These are phyloP conservation scores for Arctocebus calabarensis DNA, from an alignment of 2,797 vertebrate genomes.

Conservation along the genomic window DNA sequence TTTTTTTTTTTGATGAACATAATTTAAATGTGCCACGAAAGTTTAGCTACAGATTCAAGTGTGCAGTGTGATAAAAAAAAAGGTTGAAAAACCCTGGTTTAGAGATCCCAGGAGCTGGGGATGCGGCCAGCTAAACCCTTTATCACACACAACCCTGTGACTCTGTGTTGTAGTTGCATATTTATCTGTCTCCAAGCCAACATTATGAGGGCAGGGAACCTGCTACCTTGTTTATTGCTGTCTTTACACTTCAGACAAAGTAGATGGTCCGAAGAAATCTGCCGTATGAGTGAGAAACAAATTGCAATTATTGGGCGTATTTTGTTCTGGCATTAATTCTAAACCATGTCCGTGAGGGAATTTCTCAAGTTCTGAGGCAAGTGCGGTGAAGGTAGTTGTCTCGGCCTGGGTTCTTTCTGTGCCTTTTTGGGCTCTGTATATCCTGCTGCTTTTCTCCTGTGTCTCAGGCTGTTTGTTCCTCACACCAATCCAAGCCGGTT, in stretches of 20 bases:
- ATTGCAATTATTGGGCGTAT: neutral
- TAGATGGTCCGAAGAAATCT: neutral
- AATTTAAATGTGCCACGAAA: no score
- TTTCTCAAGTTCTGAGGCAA: neutral
- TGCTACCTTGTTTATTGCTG: neutral
- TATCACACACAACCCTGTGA: neutral
- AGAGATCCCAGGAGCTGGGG: neutral
- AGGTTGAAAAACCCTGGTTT: neutral
- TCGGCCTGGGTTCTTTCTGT: neutral
- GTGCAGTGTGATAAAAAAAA: no score
- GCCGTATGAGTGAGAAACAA: neutral
- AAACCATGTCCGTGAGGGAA: neutral
- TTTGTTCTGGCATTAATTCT: neutral
- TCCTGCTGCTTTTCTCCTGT: neutral
- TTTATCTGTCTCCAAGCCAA: neutral
- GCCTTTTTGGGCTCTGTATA: neutral
- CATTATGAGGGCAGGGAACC: neutral
- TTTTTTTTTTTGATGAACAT: no score
- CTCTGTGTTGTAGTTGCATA: neutral
- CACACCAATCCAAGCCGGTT: neutral
- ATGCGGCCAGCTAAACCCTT: neutral
- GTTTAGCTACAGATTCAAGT: no score
- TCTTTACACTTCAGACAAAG: neutral
- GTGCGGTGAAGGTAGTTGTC: neutral
- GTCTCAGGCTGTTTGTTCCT: neutral